Evolutionary conservation across 2,888 invertebrate species (phyloP), one percentile per base, ranked within the genome.

Genomic region (Amblyteles armatorius): DNA sequence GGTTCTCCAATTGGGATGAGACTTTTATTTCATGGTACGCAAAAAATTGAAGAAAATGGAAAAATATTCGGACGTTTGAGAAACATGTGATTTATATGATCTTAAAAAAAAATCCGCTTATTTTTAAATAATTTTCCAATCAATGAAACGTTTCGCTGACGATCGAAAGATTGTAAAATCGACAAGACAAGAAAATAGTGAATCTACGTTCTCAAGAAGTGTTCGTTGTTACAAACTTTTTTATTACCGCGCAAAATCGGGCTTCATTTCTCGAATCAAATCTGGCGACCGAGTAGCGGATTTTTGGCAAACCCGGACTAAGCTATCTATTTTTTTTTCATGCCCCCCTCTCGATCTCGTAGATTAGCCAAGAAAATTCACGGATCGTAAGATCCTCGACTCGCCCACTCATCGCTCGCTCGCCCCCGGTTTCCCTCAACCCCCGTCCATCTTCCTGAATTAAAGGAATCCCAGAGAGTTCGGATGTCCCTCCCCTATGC

Each of bases 401-500:
- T 74, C 76, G 82, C 77, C 67, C 76, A 72, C 60, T 86, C 68
- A 79, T 77, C 79, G 71, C 82, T 67, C 69, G 69, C 48, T 71
- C 76, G 69, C 55, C 40, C 36, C 67, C 67, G 22, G 26, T 44
- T 72, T 63, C 55, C 48, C 36, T 40, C 55, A 40, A n/a, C 44
- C 19, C 57, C 63, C 16, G 69, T 77, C 60, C 57, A 57, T 55
- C 67, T 67, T 50, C 13, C 16, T 48, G 72, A 81, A 81, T 84
- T 84, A 81, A 81, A 84, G 77, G 80, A 78, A 78, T 77, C 68
- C 72, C 71, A 50, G 77, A 68, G 76, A 73, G 78, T 84, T 73
- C 80, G 60, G 60, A 0, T 73, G 72, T 44, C 73, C 63, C 52
- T 71, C 60, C 48, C 33, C 57, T n/a, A 67, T 68, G 67, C 72